Evolutionary conservation across 2,113 vertebrate genomes (phyloP), one percentile per base, ranked within the genome.

Genomic region (Entosphenus tridentatus): DNA sequence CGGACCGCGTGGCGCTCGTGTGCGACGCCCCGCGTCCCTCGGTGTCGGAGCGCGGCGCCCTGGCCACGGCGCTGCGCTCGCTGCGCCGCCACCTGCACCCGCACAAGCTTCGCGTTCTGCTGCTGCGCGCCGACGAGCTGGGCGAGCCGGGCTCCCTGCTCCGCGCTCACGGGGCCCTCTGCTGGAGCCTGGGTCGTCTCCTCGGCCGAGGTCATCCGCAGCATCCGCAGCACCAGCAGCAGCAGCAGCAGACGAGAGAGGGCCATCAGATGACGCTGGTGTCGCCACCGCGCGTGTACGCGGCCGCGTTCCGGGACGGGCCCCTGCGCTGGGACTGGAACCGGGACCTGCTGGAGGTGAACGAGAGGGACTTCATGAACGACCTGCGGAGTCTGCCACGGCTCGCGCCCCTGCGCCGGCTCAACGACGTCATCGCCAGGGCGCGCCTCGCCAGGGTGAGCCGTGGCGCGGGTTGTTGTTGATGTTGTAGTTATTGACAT

Each of bases 51-150:
- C 39, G 39, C 39, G 62, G n/a, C 10, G 62, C n/a, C n/a, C 62
- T 65, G 62, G n/a, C 62, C 9, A 65, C 10, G 62, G 10, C 21
- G 62, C 62, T 65, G 62, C 62, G 62, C 10, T 65, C 62, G 21
- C 62, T 65, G n/a, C 62, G 62, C 62, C 62, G 62, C n/a, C 62
- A 65, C 62, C 39, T 39, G 39, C 62, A 65, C 62, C 62, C n/a
- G 21, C n/a, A n/a, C 62, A 65, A 65, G 21, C 62, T 65, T 21
- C 62, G 62, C 21, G 62, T 65, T 21, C 10, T 65, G n/a, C 62
- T 65, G 8, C n/a, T 16, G 9, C n/a, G 21, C n/a, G n/a, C 62
- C 9, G 62, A 65, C 21, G n/a, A 16, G 9, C 62, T 65, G 10
- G 21, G 62, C 62, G 62, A n/a, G 62, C 62, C n/a, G n/a, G 62